Percentiles rank a stretch among this genome's conserved stretches.
phyloP scores from a whole-genome alignment of 1,140 invertebrate genomes.

The Galleria mellonella region DNA sequence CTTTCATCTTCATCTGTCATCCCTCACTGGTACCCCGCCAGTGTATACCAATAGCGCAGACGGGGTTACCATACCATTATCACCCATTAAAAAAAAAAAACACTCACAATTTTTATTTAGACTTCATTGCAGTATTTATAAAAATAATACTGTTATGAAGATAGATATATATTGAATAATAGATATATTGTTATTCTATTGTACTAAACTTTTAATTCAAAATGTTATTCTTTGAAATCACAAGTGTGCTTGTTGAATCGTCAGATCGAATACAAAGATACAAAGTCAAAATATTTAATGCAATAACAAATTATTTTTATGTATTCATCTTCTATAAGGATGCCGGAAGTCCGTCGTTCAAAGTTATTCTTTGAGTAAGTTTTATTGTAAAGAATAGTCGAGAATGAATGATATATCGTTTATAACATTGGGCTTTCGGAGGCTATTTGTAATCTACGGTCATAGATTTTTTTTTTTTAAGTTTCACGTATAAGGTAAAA shows the following conservation, averaged over 20 bases:
- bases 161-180: too few relatives aligned
- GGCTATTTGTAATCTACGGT: slow-evolving; percentile 2
- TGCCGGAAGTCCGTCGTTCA: slow-evolving; percentile 21
- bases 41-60: too few relatives aligned
- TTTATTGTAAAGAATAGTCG: background rate
- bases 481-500: too few relatives aligned
- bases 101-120: too few relatives aligned
- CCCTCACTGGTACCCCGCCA: too few relatives aligned
- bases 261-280: slow-evolving; percentile 20
- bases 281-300: slow-evolving; percentile 58
- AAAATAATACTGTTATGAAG: too few relatives aligned
- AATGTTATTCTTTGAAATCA: slow-evolving; percentile 7
- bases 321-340: slow-evolving; percentile 6
- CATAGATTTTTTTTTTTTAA: background rate
- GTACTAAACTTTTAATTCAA: too few relatives aligned
- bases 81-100: too few relatives aligned
- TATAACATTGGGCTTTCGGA: slow-evolving; percentile 9
- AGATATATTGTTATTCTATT: too few relatives aligned
- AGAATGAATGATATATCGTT: slow-evolving; percentile 14
- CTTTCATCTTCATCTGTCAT: too few relatives aligned
- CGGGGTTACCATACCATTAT: too few relatives aligned
- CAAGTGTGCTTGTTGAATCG: slow-evolving; percentile 36
- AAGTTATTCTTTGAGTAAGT: background rate
- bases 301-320: slow-evolving; percentile 41
- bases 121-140: too few relatives aligned